These are phyloP conservation scores for Lepisosteus oculatus DNA, from an alignment of 2,113 vertebrate species.

Conservation along the genomic window DNA sequence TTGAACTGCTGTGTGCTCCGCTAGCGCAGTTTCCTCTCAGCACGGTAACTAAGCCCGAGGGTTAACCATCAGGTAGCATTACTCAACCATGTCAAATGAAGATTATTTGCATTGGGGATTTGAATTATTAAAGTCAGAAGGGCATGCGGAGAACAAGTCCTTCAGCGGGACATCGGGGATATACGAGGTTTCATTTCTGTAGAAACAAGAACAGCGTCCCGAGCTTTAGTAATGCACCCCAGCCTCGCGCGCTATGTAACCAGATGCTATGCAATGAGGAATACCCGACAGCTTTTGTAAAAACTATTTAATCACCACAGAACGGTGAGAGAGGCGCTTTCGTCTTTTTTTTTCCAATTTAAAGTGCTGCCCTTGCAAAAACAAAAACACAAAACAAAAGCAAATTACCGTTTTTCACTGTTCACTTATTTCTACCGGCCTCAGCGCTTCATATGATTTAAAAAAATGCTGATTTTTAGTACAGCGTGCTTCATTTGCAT, in stretches of 20 bases:
- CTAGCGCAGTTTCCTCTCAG: neutral
- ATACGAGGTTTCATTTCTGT: slow-evolving; percentile 3
- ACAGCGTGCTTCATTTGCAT: neutral
- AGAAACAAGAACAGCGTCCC: neutral
- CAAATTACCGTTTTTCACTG: neutral
- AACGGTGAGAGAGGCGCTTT: slow-evolving; percentile 7
- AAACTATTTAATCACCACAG: slow-evolving; percentile 15
- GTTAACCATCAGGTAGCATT: slow-evolving; percentile 76
- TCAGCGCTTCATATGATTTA: too few species aligned
- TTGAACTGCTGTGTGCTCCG: neutral
- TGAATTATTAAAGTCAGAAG: slow-evolving; percentile 86
- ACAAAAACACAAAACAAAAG: neutral
- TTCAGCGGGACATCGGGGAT: slow-evolving; percentile 52
- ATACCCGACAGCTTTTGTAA: neutral
- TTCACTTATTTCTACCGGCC: neutral
- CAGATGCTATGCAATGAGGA: neutral
- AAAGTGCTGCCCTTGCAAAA: slow-evolving; percentile 18
- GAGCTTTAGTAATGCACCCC: neutral
- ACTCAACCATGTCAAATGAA: slow-evolving; percentile 82
- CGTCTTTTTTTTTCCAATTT: slow-evolving; percentile 7
- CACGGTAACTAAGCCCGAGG: slow-evolving; percentile 53
- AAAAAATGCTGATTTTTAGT: too few species aligned
- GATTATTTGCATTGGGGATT: slow-evolving; percentile 82
- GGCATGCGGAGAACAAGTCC: slow-evolving; percentile 81
- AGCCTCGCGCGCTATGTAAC: neutral